Evolutionary conservation across 1,140 invertebrate genomes (phyloP).

Genomic region (Ceratina calcarata): DNA sequence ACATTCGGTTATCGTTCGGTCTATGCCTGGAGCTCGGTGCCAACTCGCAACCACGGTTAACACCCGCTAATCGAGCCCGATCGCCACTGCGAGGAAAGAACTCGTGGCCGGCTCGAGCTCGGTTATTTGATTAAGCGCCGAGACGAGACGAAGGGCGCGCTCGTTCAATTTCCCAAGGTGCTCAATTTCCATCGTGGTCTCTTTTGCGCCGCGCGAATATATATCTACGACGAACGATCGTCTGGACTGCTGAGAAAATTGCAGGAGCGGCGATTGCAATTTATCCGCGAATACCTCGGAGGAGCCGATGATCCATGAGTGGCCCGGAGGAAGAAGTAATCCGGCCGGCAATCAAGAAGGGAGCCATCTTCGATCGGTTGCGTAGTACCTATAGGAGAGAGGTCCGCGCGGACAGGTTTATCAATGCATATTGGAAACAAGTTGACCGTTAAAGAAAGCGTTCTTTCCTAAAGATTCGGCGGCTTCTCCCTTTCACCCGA

Average conservation of each 20-base stretch:
- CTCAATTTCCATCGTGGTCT: constrained; percentile 51
- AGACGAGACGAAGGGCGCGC: constrained; percentile 6
- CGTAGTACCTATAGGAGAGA: not conserved
- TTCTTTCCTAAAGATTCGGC: not conserved
- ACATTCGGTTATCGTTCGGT: constrained; percentile 64
- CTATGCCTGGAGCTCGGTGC: constrained; percentile 28
- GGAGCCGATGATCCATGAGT: constrained; percentile 63
- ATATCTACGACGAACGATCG: constrained; percentile 58
- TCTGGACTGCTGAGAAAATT: constrained; percentile 61
- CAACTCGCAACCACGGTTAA: constrained; percentile 38
- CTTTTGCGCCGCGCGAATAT: constrained; percentile 56
- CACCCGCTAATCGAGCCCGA: constrained; percentile 10
- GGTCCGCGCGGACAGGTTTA: constrained; percentile 65
- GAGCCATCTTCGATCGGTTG: constrained; percentile 59
- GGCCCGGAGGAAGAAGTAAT: constrained; percentile 61
- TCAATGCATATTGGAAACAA: constrained; percentile 73
- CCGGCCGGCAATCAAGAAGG: constrained; percentile 64
- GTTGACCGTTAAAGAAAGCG: constrained; percentile 62
- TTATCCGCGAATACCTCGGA: constrained; percentile 58
- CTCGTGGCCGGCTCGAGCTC: not conserved
- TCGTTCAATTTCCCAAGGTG: constrained; percentile 44
- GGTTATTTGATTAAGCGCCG: constrained; percentile 41
- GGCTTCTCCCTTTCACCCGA: constrained; percentile 13
- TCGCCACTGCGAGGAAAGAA: not conserved
- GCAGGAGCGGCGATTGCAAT: constrained; percentile 60